These are phyloP conservation scores for Dasysyrphus tricinctus DNA, from an alignment of 2,888 invertebrate species.

Conservation along the genomic window DNA sequence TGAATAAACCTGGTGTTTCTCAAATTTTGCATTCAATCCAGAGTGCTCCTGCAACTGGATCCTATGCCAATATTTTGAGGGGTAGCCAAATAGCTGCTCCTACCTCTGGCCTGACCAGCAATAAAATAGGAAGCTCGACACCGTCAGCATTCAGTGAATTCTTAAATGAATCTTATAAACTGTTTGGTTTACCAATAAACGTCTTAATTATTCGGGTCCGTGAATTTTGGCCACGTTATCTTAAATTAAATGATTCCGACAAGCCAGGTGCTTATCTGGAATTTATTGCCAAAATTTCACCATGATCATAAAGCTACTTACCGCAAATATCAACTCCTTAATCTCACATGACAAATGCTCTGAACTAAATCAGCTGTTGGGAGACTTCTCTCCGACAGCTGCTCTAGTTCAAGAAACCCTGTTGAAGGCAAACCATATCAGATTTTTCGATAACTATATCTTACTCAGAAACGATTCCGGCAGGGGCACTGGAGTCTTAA, in stretches of 20 bases:
- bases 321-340: too few relatives aligned
- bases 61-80: neutral
- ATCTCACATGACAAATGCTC: neutral
- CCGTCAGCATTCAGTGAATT: neutral
- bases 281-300: too few relatives aligned
- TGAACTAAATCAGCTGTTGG: slow-evolving; percentile 16
- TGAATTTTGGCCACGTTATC: slow-evolving; percentile 6
- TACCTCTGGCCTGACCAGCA: too few relatives aligned
- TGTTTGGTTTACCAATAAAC: slow-evolving; percentile 13
- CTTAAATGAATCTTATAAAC: neutral
- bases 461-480: neutral
- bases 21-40: too few relatives aligned
- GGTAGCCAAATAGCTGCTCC: too few relatives aligned
- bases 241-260: neutral
- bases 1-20: neutral
- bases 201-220: neutral
- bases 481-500: slow-evolving; percentile 5
- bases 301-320: too few relatives aligned
- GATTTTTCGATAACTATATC: neutral
- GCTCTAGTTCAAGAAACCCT: slow-evolving; percentile 27
- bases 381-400: slow-evolving; percentile 1
- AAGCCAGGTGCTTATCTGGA: neutral
- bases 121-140: neutral
- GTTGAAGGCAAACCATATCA: neutral
- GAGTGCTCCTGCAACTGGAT: neutral